These are phyloP conservation scores for Blennius ocellaris DNA, from an alignment of 2,113 vertebrate species.

Conservation along the genomic window DNA sequence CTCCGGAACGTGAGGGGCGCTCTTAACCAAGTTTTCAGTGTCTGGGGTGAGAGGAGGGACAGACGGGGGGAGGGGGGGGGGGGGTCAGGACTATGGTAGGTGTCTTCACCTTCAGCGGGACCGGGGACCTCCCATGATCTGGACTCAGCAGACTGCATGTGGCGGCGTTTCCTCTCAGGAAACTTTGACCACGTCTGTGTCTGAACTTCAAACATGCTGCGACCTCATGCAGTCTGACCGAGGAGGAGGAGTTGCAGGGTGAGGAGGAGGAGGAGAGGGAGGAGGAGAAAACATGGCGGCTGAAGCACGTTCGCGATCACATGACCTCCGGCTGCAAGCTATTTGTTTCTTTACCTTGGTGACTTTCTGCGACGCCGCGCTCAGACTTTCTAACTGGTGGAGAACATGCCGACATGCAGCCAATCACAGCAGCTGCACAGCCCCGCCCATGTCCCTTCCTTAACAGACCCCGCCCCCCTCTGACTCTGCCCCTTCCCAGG, in stretches of 20 bases:
- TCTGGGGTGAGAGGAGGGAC: conserved; percentile 67
- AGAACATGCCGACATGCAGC: conserved; percentile 79
- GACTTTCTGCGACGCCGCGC: conserved; percentile 35
- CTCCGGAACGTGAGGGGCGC: conserved; percentile 40
- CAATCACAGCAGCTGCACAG: conserved; percentile 57
- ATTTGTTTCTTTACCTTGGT: conserved; percentile 1
- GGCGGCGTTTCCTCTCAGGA: not conserved
- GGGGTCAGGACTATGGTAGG: not conserved
- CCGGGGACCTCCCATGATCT: not conserved
- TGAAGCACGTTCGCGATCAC: conserved; percentile 34
- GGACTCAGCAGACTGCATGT: not conserved
- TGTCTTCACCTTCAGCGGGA: not conserved
- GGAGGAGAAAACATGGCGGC: not conserved
- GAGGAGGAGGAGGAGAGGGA: not conserved
- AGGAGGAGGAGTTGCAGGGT: conserved; percentile 2
- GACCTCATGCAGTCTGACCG: not conserved
- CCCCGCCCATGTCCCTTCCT: no score
- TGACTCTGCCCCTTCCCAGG: conserved; percentile 45
- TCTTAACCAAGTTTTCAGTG: conserved; percentile 69
- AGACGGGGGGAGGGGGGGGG: no score
- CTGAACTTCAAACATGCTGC: not conserved
- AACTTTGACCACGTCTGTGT: not conserved
- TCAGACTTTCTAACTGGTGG: conserved; percentile 53
- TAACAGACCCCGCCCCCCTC: not conserved
- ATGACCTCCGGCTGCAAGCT: conserved; percentile 21